These are phyloP conservation scores for Anguilla pacifica DNA, from an alignment of 2,797 vertebrate species.

Conservation along the genomic window DNA sequence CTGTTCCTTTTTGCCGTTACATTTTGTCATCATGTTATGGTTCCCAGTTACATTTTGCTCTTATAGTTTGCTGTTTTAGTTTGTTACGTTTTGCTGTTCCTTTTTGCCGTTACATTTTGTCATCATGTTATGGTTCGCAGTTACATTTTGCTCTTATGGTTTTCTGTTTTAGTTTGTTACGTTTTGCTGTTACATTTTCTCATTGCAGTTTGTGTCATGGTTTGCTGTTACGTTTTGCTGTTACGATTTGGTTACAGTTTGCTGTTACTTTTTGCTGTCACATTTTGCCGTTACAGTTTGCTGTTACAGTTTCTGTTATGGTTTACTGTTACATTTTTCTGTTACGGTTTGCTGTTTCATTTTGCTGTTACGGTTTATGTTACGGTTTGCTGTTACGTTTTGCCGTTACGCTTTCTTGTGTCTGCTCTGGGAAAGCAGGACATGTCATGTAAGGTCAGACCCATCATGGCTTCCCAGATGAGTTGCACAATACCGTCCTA, in stretches of 20 bases:
- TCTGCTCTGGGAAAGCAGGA: slow-evolving; percentile 7
- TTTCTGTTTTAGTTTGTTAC: too few relatives aligned
- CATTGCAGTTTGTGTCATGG: too few relatives aligned
- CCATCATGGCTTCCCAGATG: slow-evolving; percentile 38
- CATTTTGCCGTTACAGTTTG: neutral
- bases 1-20: too few relatives aligned
- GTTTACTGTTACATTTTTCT: neutral
- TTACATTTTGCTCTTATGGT: too few relatives aligned
- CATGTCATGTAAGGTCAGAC: slow-evolving; percentile 32
- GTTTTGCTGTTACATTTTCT: too few relatives aligned
- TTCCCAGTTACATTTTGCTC: too few relatives aligned
- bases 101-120: neutral
- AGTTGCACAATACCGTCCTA: slow-evolving; percentile 38
- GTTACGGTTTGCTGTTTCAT: too few relatives aligned
- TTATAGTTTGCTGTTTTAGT: too few relatives aligned
- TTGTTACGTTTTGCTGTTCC: neutral
- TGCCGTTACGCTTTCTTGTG: neutral
- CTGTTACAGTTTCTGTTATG: neutral
- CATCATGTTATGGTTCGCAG: too few relatives aligned
- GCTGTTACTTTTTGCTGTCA: neutral
- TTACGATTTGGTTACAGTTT: neutral
- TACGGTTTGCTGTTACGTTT: neutral
- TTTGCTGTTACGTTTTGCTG: neutral
- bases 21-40: too few relatives aligned
- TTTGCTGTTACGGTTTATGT: neutral